Conservation (phyloP, 2,888 invertebrate species). For the Adineta ricciae region DNA sequence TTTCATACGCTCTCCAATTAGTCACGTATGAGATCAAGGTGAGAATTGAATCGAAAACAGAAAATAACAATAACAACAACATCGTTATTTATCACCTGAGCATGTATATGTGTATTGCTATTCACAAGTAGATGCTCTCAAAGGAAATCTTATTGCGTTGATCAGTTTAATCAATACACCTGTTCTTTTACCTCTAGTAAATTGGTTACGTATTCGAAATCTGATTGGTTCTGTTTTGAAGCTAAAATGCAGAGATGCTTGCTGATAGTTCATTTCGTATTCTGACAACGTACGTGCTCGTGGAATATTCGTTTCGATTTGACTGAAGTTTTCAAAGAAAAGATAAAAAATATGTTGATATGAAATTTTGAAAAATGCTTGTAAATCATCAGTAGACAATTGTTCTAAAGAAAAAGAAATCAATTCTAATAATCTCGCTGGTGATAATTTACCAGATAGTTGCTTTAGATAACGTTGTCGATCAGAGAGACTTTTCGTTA, state of each 20-base stretch:
- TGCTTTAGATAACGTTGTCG: constrained; percentile 14
- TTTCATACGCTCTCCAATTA: too few relatives aligned
- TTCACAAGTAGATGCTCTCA: neutral
- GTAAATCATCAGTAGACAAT: constrained; percentile 9
- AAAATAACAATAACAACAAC: too few relatives aligned
- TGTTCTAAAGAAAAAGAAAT: neutral
- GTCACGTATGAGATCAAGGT: neutral
- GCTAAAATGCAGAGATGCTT: neutral
- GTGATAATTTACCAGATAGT: neutral
- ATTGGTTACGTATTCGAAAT: constrained; percentile 14
- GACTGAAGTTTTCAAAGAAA: constrained; percentile 15
- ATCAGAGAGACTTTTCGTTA: neutral
- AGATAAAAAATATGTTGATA: constrained; percentile 15
- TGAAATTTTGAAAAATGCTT: neutral
- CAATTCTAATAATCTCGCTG: neutral
- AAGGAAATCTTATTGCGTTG: neutral
- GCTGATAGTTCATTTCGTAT: too few relatives aligned
- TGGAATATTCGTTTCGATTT: neutral
- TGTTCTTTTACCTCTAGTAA: neutral
- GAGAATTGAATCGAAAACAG: too few relatives aligned
- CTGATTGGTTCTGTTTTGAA: constrained; percentile 15
- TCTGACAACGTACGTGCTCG: neutral
- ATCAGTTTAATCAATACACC: neutral
- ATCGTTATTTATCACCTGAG: too few relatives aligned
- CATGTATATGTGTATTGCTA: too few relatives aligned